Evolutionary conservation across 2,113 vertebrate species (phyloP).

Genomic region (Paramisgurnus dabryanus): DNA sequence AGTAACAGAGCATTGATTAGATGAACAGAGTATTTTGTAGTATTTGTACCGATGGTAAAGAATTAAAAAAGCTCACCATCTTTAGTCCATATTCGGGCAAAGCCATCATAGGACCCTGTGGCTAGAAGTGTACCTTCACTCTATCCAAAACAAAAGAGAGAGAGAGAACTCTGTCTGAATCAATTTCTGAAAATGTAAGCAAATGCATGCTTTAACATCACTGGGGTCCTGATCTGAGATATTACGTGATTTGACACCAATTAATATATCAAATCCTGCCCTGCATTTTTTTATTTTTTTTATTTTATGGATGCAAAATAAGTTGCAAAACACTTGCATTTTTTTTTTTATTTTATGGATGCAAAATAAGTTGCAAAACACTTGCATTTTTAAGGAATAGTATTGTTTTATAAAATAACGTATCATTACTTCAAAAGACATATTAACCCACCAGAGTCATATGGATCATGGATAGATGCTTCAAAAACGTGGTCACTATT

Average conservation of each 20-base stretch:
- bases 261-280: too few species aligned
- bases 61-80: conserved; percentile 78
- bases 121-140: conserved; percentile 98
- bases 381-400: not conserved
- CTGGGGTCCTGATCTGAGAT: not conserved
- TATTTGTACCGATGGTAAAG: not conserved
- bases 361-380: not conserved
- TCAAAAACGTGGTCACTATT: too few species aligned
- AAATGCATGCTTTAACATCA: not conserved
- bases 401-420: too few species aligned
- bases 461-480: too few species aligned
- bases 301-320: too few species aligned
- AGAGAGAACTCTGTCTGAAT: conserved; percentile 22
- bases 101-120: conserved; percentile 96
- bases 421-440: too few species aligned
- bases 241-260: too few species aligned
- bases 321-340: not conserved
- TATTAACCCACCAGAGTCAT: too few species aligned
- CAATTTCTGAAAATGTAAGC: not conserved
- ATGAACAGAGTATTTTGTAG: not conserved
- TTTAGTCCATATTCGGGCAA: conserved; percentile 99
- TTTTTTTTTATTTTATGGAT: too few species aligned
- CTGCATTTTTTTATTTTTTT: too few species aligned
- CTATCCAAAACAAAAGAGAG: conserved; percentile 64
- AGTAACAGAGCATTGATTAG: not conserved